phyloP scores from a whole-genome alignment of 2,888 invertebrate species.

The Temnothorax unifasciatus region DNA sequence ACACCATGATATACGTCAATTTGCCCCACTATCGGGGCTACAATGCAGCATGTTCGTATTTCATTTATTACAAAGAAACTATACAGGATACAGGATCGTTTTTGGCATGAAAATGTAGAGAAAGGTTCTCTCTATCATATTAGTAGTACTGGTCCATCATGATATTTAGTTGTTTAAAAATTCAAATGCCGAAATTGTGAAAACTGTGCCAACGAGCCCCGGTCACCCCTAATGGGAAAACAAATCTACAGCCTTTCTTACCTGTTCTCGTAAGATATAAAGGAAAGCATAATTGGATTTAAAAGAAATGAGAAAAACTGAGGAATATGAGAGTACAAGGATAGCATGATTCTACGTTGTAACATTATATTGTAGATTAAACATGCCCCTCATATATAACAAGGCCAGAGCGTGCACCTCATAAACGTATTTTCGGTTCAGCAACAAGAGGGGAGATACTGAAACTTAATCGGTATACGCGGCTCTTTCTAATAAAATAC shows the following conservation, averaged over 20 bases:
- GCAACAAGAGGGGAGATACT: too few relatives aligned
- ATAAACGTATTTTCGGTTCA: not conserved
- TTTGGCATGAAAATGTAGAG: too few relatives aligned
- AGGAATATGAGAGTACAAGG: not conserved
- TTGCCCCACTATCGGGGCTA: too few relatives aligned
- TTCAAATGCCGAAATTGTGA: too few relatives aligned
- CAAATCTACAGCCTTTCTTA: not conserved
- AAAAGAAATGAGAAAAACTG: not conserved
- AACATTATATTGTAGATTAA: constrained; percentile 1
- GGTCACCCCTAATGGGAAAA: not conserved
- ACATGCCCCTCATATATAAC: not conserved
- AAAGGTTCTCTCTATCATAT: too few relatives aligned
- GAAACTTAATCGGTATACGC: not conserved
- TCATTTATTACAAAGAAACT: too few relatives aligned
- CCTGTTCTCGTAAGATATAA: not conserved
- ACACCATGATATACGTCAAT: too few relatives aligned
- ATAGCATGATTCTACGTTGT: not conserved
- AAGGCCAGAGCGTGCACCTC: not conserved
- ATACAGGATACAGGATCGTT: too few relatives aligned
- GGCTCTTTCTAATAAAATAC: not conserved
- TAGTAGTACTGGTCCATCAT: too few relatives aligned
- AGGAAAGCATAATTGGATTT: not conserved
- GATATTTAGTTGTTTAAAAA: too few relatives aligned
- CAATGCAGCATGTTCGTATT: too few relatives aligned
- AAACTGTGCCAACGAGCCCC: too few relatives aligned